Evolutionary conservation across 1,140 invertebrate genomes (phyloP).

Genomic region (Pseudomyrmex pallidus): DNA sequence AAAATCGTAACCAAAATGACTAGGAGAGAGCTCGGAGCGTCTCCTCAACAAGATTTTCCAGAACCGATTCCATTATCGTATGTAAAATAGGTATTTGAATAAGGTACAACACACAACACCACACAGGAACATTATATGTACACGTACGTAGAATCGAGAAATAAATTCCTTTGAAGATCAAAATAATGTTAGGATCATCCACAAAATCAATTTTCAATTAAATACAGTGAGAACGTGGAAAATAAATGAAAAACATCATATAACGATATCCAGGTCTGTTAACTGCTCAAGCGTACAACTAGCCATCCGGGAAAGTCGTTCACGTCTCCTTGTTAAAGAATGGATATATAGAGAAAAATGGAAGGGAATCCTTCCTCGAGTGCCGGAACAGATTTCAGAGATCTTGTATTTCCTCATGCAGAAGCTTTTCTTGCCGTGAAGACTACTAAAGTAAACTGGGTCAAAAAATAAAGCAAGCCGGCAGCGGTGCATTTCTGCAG

Average conservation of each 20-base stretch:
- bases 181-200: neutral
- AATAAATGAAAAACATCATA: neutral
- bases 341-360: conserved; percentile 2
- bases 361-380: conserved; percentile 23
- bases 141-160: neutral
- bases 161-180: conserved; percentile 2
- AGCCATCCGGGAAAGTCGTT: neutral
- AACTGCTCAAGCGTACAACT: conserved; percentile 15
- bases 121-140: conserved; percentile 11
- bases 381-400: conserved; percentile 59
- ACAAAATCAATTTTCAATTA: neutral
- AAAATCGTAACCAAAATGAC: conserved; percentile 29
- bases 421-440: conserved; percentile 52
- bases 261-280: neutral
- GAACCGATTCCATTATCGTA: conserved; percentile 48
- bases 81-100: conserved; percentile 51
- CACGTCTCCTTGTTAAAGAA: conserved; percentile 20
- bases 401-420: conserved; percentile 55
- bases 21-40: neutral
- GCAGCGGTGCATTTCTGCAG: conserved; percentile 41
- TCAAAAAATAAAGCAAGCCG: conserved; percentile 56
- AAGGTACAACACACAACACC: neutral
- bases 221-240: neutral
- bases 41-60: conserved; percentile 19
- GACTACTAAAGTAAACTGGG: conserved; percentile 60